Evolutionary conservation across 2,797 vertebrate genomes (phyloP).

Genomic region (Gymnopithys bicolor): DNA sequence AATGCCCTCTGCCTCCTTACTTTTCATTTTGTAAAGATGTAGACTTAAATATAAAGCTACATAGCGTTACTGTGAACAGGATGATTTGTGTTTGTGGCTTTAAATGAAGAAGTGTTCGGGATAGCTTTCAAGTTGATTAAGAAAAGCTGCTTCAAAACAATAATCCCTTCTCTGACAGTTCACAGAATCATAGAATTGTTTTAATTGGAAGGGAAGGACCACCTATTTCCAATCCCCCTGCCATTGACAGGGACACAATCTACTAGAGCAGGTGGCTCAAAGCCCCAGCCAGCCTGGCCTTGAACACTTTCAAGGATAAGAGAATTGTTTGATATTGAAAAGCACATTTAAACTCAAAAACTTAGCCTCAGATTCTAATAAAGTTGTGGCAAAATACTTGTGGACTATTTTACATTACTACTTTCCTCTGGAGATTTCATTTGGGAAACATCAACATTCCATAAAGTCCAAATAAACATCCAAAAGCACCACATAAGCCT

Average conservation of each 20-base stretch:
- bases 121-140: constrained; percentile 18
- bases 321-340: constrained; percentile 1
- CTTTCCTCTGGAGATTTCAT: not conserved
- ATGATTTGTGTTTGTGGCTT: not conserved
- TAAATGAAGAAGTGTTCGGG: constrained; percentile 1
- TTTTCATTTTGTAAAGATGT: not conserved
- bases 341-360: constrained; percentile 15
- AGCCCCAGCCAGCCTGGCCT: not conserved
- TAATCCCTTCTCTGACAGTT: not conserved
- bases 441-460: not conserved
- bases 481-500: constrained; percentile 3
- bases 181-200: not conserved
- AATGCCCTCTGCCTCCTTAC: not conserved
- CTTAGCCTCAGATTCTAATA: not conserved
- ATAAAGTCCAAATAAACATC: constrained; percentile 7
- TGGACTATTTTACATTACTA: not conserved
- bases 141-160: constrained; percentile 3
- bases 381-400: not conserved
- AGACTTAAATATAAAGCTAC: not conserved
- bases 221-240: not conserved
- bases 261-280: not conserved
- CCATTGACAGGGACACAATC: not conserved
- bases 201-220: not conserved
- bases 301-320: not conserved
- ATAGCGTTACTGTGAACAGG: not conserved